Conservation (phyloP, 2,888 invertebrate species). For the Caenorhabditis angaria region DNA sequence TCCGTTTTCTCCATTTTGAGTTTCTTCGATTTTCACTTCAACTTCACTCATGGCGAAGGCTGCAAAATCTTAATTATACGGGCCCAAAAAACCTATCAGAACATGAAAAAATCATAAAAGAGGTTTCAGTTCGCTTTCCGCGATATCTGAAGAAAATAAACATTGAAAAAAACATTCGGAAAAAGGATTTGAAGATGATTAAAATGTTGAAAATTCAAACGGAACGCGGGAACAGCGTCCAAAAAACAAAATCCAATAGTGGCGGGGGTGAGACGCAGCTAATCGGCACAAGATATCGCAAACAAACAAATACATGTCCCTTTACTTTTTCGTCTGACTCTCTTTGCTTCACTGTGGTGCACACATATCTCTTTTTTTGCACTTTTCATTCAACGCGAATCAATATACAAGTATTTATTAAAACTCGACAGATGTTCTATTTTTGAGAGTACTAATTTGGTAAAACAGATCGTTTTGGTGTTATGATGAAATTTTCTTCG, state of each 20-base stretch:
- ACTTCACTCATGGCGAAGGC: conserved; percentile 28
- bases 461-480: background rate
- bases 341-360: conserved; percentile 3
- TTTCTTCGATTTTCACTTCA: conserved; percentile 37
- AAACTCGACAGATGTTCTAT: no score
- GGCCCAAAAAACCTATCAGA: background rate
- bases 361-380: background rate
- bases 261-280: conserved; percentile 10
- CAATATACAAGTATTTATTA: no score
- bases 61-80: conserved; percentile 7
- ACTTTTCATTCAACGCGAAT: conserved; percentile 14
- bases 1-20: conserved; percentile 1
- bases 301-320: background rate
- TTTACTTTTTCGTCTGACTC: conserved; percentile 19
- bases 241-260: conserved; percentile 36
- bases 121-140: no score
- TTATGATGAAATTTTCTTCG: conserved; percentile 1
- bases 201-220: conserved; percentile 7
- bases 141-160: background rate
- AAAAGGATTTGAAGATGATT: background rate
- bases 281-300: conserved; percentile 30
- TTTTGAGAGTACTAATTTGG: no score
- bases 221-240: background rate
- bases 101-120: background rate
- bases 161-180: background rate